A percentile compares a stretch with the other conserved stretches of the same genome.
phyloP scores from a whole-genome alignment of 64 coral and sea anemone genomes.

The Montipora sp. region DNA sequence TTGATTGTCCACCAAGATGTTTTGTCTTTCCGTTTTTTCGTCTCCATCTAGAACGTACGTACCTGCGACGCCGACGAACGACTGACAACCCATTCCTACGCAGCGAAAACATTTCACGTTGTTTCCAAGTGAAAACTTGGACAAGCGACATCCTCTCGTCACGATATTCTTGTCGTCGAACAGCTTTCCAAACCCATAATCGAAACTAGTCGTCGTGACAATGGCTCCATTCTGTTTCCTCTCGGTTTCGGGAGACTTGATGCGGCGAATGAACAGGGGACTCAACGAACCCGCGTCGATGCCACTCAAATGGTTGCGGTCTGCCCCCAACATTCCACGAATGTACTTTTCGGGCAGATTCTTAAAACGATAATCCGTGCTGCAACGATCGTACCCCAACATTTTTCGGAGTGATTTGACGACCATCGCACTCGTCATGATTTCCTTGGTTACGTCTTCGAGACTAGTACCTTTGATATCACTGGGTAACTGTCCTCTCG shows the following conservation, averaged over 20 bases:
- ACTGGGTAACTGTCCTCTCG: not conserved
- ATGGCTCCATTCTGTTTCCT: not conserved
- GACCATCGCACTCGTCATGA: conserved; percentile 1
- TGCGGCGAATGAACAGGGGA: not conserved
- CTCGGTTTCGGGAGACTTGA: not conserved
- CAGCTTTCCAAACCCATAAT: not conserved
- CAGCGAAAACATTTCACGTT: not conserved
- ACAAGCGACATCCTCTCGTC: not conserved
- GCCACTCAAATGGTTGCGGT: not conserved
- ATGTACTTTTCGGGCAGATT: not conserved
- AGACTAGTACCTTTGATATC: not conserved
- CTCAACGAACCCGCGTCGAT: not conserved
- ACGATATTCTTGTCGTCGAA: not conserved
- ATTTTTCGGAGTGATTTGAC: not conserved
- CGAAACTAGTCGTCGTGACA: not conserved
- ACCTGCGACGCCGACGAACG: not conserved
- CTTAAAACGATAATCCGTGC: not conserved
- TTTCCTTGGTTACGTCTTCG: not conserved
- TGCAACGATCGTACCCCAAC: not conserved
- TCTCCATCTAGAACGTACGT: not conserved
- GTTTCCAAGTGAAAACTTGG: not conserved
- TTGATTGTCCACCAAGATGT: not conserved
- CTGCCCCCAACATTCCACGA: not conserved
- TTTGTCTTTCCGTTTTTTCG: not conserved
- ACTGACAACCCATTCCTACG: not conserved